phyloP scores from a whole-genome alignment of 1,140 invertebrate genomes.

The Tetragonula clypearis region DNA sequence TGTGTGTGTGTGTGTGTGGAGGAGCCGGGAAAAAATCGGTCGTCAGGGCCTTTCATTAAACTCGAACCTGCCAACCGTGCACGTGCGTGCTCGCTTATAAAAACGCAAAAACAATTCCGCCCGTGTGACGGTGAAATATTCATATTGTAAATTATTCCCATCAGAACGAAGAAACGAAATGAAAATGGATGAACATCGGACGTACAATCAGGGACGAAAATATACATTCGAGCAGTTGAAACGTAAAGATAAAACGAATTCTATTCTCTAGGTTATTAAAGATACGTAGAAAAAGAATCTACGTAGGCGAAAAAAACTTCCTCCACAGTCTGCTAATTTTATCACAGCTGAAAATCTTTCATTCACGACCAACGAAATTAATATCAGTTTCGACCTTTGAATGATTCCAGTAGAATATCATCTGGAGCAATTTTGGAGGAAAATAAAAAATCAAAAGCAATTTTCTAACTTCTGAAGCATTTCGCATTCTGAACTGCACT shows the following conservation, averaged over 20 bases:
- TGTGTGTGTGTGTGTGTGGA: not conserved
- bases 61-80: not conserved
- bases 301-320: too few species aligned
- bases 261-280: too few species aligned
- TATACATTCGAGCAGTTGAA: not conserved
- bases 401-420: too few species aligned
- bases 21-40: not conserved
- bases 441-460: not conserved
- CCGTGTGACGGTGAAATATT: not conserved
- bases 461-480: not conserved
- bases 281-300: too few species aligned
- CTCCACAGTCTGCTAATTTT: too few species aligned
- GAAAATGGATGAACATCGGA: not conserved
- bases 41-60: constrained; percentile 25
- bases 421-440: too few species aligned
- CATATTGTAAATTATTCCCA: not conserved
- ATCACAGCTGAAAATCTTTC: too few species aligned
- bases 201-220: not conserved
- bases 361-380: too few species aligned
- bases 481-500: too few species aligned
- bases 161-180: not conserved
- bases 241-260: too few species aligned
- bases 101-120: constrained; percentile 1
- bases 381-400: too few species aligned
- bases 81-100: not conserved